phyloP scores from a whole-genome alignment of 2,797 vertebrate genomes.

The Smutsia temminckii region DNA sequence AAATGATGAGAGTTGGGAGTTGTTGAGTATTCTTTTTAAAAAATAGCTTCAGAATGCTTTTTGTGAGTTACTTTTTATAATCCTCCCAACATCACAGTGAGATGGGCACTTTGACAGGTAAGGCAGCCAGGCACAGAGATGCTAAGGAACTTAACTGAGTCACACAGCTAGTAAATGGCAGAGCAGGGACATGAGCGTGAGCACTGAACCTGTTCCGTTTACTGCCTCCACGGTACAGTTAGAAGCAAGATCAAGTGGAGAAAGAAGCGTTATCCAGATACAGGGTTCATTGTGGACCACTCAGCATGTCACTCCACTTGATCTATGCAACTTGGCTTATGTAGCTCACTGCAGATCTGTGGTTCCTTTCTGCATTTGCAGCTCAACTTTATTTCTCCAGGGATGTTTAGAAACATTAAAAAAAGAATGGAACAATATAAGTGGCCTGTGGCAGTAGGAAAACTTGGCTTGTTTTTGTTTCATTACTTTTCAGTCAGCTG shows the following conservation, averaged over 20 bases:
- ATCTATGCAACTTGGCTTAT: background rate
- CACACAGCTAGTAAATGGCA: background rate
- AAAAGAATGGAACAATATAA: constrained; percentile 28
- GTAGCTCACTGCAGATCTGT: background rate
- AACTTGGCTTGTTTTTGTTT: constrained; percentile 58
- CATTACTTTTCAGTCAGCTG: constrained; percentile 65
- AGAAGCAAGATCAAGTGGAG: background rate
- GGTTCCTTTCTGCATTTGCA: background rate
- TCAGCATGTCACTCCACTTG: background rate
- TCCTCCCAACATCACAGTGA: background rate
- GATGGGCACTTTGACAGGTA: background rate
- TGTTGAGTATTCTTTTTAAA: background rate
- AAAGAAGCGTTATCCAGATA: background rate
- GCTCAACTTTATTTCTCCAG: constrained; percentile 62
- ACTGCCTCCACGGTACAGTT: too few relatives aligned
- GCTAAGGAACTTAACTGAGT: background rate
- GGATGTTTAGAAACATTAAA: constrained; percentile 53
- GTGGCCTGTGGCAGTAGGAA: constrained; percentile 36
- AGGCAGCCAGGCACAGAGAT: constrained; percentile 11
- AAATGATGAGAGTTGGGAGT: background rate
- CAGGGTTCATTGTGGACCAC: background rate
- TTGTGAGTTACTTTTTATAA: background rate
- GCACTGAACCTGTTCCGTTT: fast-evolving
- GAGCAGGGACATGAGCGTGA: background rate
- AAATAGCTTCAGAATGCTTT: background rate